A percentile compares a stretch with the other conserved stretches of the same genome.
phyloP scores from a whole-genome alignment of 2,797 vertebrate species.

The Pteropus rufus region DNA sequence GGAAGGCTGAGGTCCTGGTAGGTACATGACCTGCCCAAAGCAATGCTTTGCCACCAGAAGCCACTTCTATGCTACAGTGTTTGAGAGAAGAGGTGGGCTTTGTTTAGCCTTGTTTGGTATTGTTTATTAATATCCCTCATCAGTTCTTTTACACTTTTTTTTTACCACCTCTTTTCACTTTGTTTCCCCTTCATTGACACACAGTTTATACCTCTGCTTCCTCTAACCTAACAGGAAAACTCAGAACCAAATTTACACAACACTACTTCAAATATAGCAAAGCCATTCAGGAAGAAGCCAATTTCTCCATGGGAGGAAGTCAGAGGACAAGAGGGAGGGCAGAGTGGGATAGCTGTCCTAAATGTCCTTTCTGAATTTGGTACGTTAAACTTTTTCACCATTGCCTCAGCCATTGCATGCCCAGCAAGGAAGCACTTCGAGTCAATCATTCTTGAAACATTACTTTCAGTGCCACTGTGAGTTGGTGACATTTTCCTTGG shows the following conservation, averaged over 20 bases:
- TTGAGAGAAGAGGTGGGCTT: neutral
- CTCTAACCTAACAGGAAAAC: neutral
- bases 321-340: neutral
- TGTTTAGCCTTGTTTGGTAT: neutral
- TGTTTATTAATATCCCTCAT: neutral
- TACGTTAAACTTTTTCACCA: neutral
- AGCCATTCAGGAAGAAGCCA: neutral
- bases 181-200: neutral
- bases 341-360: neutral
- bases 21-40: neutral
- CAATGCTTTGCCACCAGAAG: neutral
- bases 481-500: slow-evolving; percentile 61
- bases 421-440: slow-evolving; percentile 30
- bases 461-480: slow-evolving; percentile 16
- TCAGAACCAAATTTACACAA: neutral
- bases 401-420: neutral
- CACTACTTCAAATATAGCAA: neutral
- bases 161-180: neutral
- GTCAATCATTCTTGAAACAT: slow-evolving; percentile 46
- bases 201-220: neutral
- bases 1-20: neutral
- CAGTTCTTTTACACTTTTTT: slow-evolving; percentile 7
- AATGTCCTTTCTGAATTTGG: neutral
- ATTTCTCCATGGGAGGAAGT: neutral
- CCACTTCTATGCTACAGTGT: neutral